Evolutionary conservation across 64 coral and sea anemone genomes (phyloP).

Genomic region (Pocillopora verrucosa): DNA sequence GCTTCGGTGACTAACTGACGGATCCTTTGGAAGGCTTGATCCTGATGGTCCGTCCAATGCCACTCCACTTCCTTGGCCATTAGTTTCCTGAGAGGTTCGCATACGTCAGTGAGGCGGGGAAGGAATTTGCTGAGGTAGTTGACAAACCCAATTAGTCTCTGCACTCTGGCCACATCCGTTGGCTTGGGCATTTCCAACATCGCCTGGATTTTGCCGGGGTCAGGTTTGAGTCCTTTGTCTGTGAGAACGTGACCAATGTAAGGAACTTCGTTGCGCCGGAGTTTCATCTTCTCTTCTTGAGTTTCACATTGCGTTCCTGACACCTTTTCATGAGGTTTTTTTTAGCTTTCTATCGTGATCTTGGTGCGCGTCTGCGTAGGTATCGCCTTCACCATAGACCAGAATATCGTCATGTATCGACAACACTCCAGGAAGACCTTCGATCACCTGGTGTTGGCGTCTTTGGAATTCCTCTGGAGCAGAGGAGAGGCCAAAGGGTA

Average conservation of each 20-base stretch:
- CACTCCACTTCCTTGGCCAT: background rate
- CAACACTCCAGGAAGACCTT: no score
- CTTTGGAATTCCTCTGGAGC: no score
- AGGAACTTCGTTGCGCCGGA: conserved; percentile 1
- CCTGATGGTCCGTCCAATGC: background rate
- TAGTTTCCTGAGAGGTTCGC: background rate
- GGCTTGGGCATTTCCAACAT: conserved; percentile 12
- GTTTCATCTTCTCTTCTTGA: conserved; percentile 22
- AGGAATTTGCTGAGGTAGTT: conserved; percentile 19
- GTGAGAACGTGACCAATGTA: conserved; percentile 22
- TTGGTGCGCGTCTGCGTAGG: no score
- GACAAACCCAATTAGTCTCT: background rate
- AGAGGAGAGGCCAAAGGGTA: no score
- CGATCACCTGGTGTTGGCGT: no score
- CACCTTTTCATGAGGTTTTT: background rate
- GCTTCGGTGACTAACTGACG: background rate
- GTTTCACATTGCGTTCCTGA: conserved; percentile 27
- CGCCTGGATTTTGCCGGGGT: background rate
- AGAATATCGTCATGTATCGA: no score
- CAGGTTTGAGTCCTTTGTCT: background rate
- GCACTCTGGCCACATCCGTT: background rate
- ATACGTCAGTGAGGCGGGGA: background rate
- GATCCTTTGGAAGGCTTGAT: background rate
- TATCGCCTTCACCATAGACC: no score
- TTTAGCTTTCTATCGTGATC: background rate